These are phyloP conservation scores for Heteromormyrus szaboi DNA, from an alignment of 2,797 vertebrate genomes.

Conservation along the genomic window DNA sequence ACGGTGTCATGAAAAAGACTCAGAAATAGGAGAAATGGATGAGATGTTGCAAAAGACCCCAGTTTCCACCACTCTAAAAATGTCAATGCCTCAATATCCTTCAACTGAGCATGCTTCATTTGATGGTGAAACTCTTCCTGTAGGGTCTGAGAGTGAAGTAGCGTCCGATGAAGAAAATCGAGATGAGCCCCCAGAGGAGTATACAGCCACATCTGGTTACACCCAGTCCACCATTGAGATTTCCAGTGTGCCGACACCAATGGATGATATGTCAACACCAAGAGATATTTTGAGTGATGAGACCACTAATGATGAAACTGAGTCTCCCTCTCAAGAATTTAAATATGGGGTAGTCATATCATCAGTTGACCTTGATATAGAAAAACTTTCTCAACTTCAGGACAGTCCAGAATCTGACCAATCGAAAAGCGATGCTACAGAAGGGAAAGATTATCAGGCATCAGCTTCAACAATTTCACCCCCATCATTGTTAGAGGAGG, in stretches of 20 bases:
- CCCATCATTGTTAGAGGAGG: slow-evolving; percentile 83
- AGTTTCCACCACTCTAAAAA: slow-evolving; percentile 59
- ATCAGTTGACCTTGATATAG: slow-evolving; percentile 63
- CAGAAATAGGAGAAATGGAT: slow-evolving; percentile 51
- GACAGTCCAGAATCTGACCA: slow-evolving; percentile 63
- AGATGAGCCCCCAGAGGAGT: slow-evolving; percentile 80
- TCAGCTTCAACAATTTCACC: slow-evolving; percentile 90
- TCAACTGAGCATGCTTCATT: slow-evolving; percentile 67
- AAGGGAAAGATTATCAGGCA: slow-evolving; percentile 81
- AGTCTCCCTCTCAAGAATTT: slow-evolving; percentile 79
- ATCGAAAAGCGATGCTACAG: slow-evolving; percentile 82
- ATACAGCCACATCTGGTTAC: slow-evolving; percentile 76
- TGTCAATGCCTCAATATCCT: slow-evolving; percentile 70
- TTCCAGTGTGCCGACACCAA: slow-evolving; percentile 84
- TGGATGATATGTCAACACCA: slow-evolving; percentile 90
- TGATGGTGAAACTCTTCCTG: slow-evolving; percentile 76
- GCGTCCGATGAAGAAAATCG: slow-evolving; percentile 85
- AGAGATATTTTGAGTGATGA: slow-evolving; percentile 85
- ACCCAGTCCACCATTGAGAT: slow-evolving; percentile 89
- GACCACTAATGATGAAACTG: slow-evolving; percentile 78
- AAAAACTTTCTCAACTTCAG: slow-evolving; percentile 63
- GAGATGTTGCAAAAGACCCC: slow-evolving; percentile 58
- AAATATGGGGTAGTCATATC: slow-evolving; percentile 62
- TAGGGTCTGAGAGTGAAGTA: slow-evolving; percentile 75
- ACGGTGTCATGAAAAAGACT: slow-evolving; percentile 31